Conservation (phyloP, 2,888 invertebrate genomes). For the Creontiades dilutus region DNA sequence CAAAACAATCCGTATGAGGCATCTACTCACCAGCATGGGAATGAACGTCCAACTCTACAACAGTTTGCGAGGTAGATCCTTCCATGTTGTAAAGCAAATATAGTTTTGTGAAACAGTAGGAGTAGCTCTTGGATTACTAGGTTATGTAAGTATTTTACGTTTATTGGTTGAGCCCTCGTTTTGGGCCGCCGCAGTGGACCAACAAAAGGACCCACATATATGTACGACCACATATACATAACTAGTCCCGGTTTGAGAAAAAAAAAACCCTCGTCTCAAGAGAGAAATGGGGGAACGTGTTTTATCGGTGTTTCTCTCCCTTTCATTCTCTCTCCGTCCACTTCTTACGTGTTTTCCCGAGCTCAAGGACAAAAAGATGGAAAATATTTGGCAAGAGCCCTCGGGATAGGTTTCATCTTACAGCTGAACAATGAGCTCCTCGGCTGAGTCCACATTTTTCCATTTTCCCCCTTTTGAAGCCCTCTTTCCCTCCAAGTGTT, state of each 20-base stretch:
- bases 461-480: neutral
- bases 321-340: neutral
- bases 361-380: slow-evolving; percentile 31
- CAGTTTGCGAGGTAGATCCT: too few species aligned
- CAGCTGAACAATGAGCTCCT: slow-evolving; percentile 17
- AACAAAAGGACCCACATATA: neutral
- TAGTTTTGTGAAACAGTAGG: too few species aligned
- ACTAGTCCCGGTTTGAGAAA: neutral
- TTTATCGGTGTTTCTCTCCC: slow-evolving; percentile 17
- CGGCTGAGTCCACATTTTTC: slow-evolving; percentile 34
- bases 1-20: too few species aligned
- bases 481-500: neutral
- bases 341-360: slow-evolving; percentile 28
- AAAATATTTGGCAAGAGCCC: slow-evolving; percentile 39
- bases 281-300: slow-evolving; percentile 1
- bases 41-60: too few species aligned
- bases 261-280: neutral
- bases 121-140: too few species aligned
- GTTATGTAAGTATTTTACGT: too few species aligned
- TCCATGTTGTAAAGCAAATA: too few species aligned
- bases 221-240: neutral
- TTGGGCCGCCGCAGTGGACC: neutral
- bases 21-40: too few species aligned
- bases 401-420: slow-evolving; percentile 28
- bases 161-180: too few species aligned